Conservation (phyloP, 2,888 invertebrate genomes). For the Amphipyra tragopoginis region DNA sequence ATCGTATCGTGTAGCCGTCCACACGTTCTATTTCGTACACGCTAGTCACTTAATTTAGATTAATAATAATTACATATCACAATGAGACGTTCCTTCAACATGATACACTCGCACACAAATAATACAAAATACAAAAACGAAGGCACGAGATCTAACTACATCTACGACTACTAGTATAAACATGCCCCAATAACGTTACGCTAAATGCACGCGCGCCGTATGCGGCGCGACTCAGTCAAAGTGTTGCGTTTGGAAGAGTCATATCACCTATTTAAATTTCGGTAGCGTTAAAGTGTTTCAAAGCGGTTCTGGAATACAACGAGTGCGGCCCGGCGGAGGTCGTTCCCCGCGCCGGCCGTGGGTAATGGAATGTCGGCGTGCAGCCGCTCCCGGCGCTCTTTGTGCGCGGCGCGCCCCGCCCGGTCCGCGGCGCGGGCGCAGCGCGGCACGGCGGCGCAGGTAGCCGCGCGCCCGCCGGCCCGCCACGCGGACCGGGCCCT, state of each 20-base stretch:
- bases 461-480: slow-evolving; percentile 64
- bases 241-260: slow-evolving; percentile 78
- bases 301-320: slow-evolving; percentile 87
- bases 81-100: slow-evolving; percentile 88
- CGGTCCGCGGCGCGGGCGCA: slow-evolving; percentile 68
- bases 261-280: slow-evolving; percentile 71
- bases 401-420: slow-evolving; percentile 69
- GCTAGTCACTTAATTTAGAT: slow-evolving; percentile 89
- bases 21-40: slow-evolving; percentile 83
- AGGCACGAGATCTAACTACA: slow-evolving; percentile 89
- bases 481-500: slow-evolving; percentile 64
- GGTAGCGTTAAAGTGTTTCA: slow-evolving; percentile 78
- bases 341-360: slow-evolving; percentile 83
- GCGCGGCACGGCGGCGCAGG: slow-evolving; percentile 62
- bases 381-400: slow-evolving; percentile 81
- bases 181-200: slow-evolving; percentile 81
- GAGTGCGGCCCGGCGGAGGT: slow-evolving; percentile 81
- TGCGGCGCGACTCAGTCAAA: slow-evolving; percentile 81
- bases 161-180: slow-evolving; percentile 84
- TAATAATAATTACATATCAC: slow-evolving; percentile 90
- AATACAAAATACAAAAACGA: slow-evolving; percentile 85
- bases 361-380: slow-evolving; percentile 86
- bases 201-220: slow-evolving; percentile 83
- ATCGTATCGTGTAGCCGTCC: slow-evolving; percentile 85
- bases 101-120: slow-evolving; percentile 85